These are phyloP conservation scores for Hermodice carunculata DNA, from an alignment of 2,888 invertebrate species.

Conservation along the genomic window DNA sequence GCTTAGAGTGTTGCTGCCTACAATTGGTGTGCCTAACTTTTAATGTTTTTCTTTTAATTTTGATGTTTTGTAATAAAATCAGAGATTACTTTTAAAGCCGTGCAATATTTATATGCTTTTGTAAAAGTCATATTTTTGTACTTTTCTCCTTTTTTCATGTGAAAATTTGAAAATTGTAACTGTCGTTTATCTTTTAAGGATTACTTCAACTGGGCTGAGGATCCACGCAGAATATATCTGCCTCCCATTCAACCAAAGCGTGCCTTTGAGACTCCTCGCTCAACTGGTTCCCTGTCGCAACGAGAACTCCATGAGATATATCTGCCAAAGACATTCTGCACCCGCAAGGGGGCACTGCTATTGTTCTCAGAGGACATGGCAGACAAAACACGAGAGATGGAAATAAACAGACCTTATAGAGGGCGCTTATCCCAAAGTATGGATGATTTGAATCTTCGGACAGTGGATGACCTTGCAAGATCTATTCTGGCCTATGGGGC, in stretches of 20 bases:
- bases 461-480: constrained; percentile 65
- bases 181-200: constrained; percentile 5
- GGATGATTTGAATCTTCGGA: constrained; percentile 47
- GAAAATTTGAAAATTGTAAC: background rate
- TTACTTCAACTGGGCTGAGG: constrained; percentile 10
- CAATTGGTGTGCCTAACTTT: too few species aligned
- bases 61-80: too few species aligned
- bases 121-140: too few species aligned
- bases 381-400: constrained; percentile 44
- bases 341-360: constrained; percentile 66
- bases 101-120: too few species aligned
- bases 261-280: constrained; percentile 14
- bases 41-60: too few species aligned
- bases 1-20: too few species aligned
- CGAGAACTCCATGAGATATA: constrained; percentile 41
- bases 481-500: constrained; percentile 64
- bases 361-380: constrained; percentile 68
- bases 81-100: too few species aligned
- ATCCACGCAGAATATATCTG: constrained; percentile 26
- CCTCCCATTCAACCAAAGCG: constrained; percentile 34
- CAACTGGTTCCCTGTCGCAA: background rate
- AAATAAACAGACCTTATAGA: too few species aligned
- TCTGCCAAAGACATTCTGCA: constrained; percentile 67
- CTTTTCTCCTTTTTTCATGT: too few species aligned
- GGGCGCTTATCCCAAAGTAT: background rate